phyloP scores from a whole-genome alignment of 2,888 invertebrate genomes.

The Torymus texanus region DNA sequence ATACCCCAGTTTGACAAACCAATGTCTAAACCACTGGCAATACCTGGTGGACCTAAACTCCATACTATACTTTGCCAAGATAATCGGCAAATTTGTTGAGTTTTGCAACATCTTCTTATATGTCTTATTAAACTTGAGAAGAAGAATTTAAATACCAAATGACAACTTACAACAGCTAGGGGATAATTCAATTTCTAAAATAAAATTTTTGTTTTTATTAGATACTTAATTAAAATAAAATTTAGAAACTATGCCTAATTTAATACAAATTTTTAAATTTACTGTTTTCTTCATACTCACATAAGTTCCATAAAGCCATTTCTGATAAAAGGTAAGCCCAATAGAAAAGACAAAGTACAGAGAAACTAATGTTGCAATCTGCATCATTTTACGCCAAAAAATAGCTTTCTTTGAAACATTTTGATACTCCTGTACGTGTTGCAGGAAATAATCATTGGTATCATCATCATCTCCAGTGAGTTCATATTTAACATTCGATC shows the following conservation, averaged over 20 bases:
- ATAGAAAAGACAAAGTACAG: constrained; percentile 95
- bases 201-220: background rate
- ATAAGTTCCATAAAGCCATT: constrained; percentile 90
- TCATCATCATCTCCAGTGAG: constrained; percentile 70
- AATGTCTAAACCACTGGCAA: constrained; percentile 97
- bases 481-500: constrained; percentile 72
- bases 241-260: too few species aligned
- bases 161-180: constrained; percentile 91
- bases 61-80: constrained; percentile 87
- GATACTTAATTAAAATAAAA: too few species aligned
- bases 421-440: constrained; percentile 67
- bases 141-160: constrained; percentile 91
- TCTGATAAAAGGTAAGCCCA: constrained; percentile 97
- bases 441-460: constrained; percentile 67
- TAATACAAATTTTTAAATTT: too few species aligned
- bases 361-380: constrained; percentile 79
- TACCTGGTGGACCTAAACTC: constrained; percentile 88
- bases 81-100: constrained; percentile 81
- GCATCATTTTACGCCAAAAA: constrained; percentile 66
- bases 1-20: constrained; percentile 99
- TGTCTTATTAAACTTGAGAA: constrained; percentile 84
- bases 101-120: constrained; percentile 77
- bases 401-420: constrained; percentile 64
- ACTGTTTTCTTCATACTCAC: constrained; percentile 60
- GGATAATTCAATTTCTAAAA: constrained; percentile 90